Conservation (phyloP, 2,113 vertebrate species). For the Dipodomys ordii region DNA sequence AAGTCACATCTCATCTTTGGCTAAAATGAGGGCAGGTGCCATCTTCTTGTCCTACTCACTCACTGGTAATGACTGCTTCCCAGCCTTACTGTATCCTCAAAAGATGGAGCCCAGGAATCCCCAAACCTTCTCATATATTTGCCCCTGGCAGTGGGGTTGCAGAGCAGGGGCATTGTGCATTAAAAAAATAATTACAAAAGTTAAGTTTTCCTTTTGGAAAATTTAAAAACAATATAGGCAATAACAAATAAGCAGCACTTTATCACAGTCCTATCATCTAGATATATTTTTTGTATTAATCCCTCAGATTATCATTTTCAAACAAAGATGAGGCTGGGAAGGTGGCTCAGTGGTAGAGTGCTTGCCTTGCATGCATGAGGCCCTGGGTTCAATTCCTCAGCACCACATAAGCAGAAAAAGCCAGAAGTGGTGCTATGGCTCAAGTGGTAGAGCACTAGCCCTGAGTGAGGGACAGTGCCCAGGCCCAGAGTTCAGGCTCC, state of each 20-base stretch:
- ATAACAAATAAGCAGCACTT: not conserved
- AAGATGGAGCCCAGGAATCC: not conserved
- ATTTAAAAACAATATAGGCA: not conserved
- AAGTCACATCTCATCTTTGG: not conserved
- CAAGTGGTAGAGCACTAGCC: no score
- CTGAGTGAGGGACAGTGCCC: no score
- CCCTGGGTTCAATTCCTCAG: no score
- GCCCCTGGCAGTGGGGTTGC: rapidly evolving
- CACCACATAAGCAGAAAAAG: no score
- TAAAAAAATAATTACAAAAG: not conserved
- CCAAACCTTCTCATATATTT: not conserved
- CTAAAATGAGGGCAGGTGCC: not conserved
- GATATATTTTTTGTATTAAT: not conserved
- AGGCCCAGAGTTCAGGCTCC: no score
- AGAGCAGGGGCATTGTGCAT: no score
- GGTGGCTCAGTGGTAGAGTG: no score
- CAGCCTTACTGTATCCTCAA: not conserved
- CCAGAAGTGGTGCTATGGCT: no score
- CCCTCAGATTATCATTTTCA: not conserved
- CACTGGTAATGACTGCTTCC: not conserved
- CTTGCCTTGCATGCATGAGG: no score
- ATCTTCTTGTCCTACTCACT: not conserved
- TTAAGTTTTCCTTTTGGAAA: not conserved
- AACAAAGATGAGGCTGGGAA: no score
- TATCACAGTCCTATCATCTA: not conserved